Conservation (phyloP, 2,113 vertebrate species). For the Anas platyrhynchos region DNA sequence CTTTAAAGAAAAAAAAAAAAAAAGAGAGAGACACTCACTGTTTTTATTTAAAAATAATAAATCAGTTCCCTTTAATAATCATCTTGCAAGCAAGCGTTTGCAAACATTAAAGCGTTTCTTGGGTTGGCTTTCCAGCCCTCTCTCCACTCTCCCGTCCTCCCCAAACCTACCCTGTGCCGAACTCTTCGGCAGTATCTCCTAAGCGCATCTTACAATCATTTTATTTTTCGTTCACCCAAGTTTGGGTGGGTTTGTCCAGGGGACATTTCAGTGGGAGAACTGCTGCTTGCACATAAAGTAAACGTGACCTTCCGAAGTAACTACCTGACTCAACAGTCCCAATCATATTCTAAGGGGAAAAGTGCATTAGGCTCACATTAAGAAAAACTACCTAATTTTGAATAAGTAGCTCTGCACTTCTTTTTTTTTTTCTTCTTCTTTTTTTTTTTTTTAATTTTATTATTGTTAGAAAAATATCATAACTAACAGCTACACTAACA, state of each 20-base stretch:
- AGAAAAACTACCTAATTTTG: slow-evolving; percentile 82
- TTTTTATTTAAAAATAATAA: slow-evolving; percentile 23
- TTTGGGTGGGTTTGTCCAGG: slow-evolving; percentile 18
- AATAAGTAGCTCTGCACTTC: slow-evolving; percentile 70
- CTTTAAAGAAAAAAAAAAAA: slow-evolving; percentile 36
- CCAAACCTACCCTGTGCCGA: neutral
- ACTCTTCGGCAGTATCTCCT: neutral
- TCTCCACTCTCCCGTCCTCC: neutral
- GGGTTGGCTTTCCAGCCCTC: slow-evolving; percentile 8
- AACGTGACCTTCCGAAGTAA: slow-evolving; percentile 66
- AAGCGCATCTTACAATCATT: slow-evolving; percentile 10
- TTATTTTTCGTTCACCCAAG: neutral
- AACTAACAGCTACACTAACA: slow-evolving; percentile 55
- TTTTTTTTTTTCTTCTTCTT: neutral
- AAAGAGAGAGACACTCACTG: neutral
- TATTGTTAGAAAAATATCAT: slow-evolving; percentile 27
- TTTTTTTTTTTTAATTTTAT: neutral
- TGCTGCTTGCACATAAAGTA: slow-evolving; percentile 63
- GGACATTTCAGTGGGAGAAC: slow-evolving; percentile 42
- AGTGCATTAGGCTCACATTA: slow-evolving; percentile 70
- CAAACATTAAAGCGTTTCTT: slow-evolving; percentile 1
- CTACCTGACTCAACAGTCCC: slow-evolving; percentile 79
- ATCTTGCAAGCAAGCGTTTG: slow-evolving; percentile 25
- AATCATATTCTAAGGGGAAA: slow-evolving; percentile 52
- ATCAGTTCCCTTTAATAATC: slow-evolving; percentile 6